A percentile compares a stretch with the other conserved stretches of the same genome.
Conservation (phyloP, 1,140 invertebrate genomes). For the Halyomorpha halys region DNA sequence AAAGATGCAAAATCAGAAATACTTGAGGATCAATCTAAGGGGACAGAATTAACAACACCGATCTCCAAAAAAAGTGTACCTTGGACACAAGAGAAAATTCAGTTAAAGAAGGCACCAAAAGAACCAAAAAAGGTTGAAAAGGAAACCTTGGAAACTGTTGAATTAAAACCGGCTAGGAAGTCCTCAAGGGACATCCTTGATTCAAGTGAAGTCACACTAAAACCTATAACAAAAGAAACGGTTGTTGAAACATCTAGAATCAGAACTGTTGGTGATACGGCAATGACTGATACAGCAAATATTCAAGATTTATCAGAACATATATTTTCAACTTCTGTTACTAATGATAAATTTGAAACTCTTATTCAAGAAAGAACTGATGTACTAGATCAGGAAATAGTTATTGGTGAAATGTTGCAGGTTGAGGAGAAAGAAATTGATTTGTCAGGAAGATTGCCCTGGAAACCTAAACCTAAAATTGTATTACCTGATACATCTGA, state of each 20-base stretch:
- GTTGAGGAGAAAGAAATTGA: constrained; percentile 17
- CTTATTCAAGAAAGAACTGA: background rate
- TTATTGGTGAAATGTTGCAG: background rate
- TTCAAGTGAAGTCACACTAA: constrained; percentile 32
- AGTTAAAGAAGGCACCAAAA: constrained; percentile 29
- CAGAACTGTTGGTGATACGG: background rate
- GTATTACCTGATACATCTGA: constrained; percentile 1
- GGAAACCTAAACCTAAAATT: background rate
- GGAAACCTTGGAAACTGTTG: constrained; percentile 30
- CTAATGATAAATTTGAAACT: background rate
- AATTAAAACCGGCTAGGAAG: constrained; percentile 37
- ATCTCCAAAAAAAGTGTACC: constrained; percentile 19
- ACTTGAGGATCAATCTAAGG: background rate
- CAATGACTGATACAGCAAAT: background rate
- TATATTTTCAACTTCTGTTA: background rate
- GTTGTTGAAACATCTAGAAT: constrained; percentile 27
- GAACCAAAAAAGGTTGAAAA: constrained; percentile 29
- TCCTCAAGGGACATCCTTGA: constrained; percentile 27
- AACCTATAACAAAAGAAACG: constrained; percentile 20
- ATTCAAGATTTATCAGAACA: background rate
- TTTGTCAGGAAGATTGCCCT: constrained; percentile 21
- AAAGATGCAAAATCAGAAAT: constrained; percentile 6
- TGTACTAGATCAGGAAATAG: background rate
- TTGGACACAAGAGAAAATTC: constrained; percentile 32
- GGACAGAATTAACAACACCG: constrained; percentile 17